Evolutionary conservation across 2,113 vertebrate species (phyloP).

Genomic region (Triplophysa dalaica): DNA sequence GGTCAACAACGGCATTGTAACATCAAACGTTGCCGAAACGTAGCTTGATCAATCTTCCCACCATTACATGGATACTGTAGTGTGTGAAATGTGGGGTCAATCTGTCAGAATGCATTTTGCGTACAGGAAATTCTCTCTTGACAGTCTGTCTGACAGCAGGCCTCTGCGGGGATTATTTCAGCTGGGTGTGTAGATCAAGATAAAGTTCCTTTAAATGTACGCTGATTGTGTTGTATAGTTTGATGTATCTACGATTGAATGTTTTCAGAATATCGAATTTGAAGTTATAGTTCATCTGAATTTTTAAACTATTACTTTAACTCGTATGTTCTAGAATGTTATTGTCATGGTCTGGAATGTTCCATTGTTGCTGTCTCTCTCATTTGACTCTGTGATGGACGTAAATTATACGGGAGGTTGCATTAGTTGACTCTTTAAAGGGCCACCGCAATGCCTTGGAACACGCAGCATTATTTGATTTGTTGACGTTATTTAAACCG

Average conservation of each 20-base stretch:
- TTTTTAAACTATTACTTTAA: no score
- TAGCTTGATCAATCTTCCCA: neutral
- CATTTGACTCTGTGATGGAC: neutral
- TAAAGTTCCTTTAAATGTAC: no score
- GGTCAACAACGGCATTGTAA: neutral
- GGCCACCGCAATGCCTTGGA: no score
- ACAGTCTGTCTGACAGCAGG: neutral
- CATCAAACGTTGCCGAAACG: neutral
- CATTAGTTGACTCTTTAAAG: neutral
- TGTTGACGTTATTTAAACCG: no score
- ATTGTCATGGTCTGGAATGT: neutral
- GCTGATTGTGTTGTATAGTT: no score
- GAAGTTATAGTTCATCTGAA: neutral
- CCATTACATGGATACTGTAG: neutral
- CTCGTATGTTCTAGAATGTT: neutral
- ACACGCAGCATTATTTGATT: no score
- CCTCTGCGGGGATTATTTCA: neutral
- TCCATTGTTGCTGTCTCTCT: neutral
- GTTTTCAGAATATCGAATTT: no score
- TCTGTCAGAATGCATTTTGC: neutral
- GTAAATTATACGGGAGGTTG: neutral
- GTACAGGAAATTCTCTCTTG: neutral
- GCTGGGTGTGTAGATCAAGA: no score
- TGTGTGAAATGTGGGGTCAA: neutral
- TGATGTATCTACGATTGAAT: no score